Evolutionary conservation across 2,797 vertebrate genomes (phyloP), one percentile per base, ranked within the genome.

Genomic region (Acridotheres tristis): DNA sequence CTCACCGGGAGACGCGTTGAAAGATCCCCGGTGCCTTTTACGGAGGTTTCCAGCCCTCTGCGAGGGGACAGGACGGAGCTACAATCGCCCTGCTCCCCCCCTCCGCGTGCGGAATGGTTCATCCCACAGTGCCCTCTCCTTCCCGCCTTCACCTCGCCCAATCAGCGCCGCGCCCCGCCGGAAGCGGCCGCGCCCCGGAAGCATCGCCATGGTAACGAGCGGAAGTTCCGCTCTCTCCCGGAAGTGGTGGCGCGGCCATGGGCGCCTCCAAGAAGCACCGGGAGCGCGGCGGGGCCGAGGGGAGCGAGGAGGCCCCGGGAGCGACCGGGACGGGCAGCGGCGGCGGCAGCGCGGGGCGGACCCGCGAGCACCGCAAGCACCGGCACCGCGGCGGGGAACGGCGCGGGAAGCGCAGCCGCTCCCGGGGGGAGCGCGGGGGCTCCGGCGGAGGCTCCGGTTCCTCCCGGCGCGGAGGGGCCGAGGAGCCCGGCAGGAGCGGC

Each of bases 1-100:
- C 10, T 34, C 10, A 9, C 7, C 1, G 32, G 1, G 7, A 61
- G 1, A 13, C 4, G 13, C 4, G 5, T 6, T 14, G 21, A 5
- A 2, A 45, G 1, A 51, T 16, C 26, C 4, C 2, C 38, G 16
- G 2, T 21, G 32, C 3, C 7, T 15, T 14, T 38, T 22, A 3
- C 5, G 7, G 26, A 16, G 22, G 0, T 18, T 7, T 38, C 9
- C 21, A 2, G 4, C 11, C 6, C 5, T 55, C 5, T 13, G 2
- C 7, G 27, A 16, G 17, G 27, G 10, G 16, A 29, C 27, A 29
- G 50, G 10, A 51, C 15, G 16, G 51, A 4, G 6, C 10, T 12
- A 30, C 51, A 30, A 53, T 29, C 17, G 18, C 50, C 29, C 10
- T 18, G 51, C 51, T 30, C 34, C 29, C 16, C 51, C 51, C 16